Conservation (phyloP, 2,797 vertebrate genomes). For the Eospalax fontanierii region DNA sequence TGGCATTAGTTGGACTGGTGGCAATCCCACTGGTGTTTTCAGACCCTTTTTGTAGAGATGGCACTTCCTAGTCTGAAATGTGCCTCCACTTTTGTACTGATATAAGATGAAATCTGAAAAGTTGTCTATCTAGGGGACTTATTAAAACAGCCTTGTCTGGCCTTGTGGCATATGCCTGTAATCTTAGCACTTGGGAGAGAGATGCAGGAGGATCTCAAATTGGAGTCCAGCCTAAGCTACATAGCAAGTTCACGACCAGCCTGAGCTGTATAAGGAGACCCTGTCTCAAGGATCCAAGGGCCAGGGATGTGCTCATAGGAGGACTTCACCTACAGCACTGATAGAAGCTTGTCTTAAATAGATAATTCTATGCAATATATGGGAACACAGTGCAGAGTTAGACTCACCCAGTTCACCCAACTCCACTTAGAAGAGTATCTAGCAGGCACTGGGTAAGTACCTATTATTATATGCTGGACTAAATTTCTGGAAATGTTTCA, state of each 20-base stretch:
- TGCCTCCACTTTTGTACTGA: background rate
- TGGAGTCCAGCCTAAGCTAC: background rate
- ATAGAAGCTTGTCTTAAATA: background rate
- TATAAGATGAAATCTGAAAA: background rate
- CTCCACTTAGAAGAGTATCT: background rate
- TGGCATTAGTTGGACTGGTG: background rate
- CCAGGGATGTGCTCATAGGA: background rate
- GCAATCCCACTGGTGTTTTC: too few relatives aligned
- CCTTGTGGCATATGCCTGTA: background rate
- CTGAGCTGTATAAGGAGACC: background rate
- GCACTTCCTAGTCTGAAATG: background rate
- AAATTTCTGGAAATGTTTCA: slow-evolving; percentile 62
- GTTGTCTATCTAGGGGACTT: background rate
- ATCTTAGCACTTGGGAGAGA: background rate
- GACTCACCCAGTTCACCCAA: background rate
- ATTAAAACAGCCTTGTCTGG: background rate
- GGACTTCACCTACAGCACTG: background rate
- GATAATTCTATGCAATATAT: background rate
- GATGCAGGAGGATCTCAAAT: background rate
- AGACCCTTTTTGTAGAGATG: background rate
- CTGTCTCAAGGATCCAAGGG: background rate
- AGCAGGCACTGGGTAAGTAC: background rate
- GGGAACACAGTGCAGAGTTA: background rate
- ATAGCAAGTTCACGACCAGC: background rate
- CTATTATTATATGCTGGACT: background rate